Conservation (phyloP, 1,140 invertebrate species). For the Riptortus pedestris region DNA sequence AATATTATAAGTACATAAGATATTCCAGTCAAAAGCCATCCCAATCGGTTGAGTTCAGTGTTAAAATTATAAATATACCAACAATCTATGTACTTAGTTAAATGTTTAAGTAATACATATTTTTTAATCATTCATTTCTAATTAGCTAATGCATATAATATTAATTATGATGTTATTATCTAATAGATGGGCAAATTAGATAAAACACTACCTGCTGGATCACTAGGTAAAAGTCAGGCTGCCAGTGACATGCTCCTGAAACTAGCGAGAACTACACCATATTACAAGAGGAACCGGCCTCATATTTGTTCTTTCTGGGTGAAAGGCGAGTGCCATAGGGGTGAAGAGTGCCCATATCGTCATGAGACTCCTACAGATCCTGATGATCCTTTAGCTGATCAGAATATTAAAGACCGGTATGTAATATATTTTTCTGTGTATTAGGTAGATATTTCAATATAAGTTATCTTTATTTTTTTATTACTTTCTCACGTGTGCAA, state of each 20-base stretch:
- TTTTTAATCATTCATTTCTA: background rate
- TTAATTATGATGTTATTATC: background rate
- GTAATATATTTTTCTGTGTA: background rate
- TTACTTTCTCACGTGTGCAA: too few species aligned
- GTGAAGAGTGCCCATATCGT: slow-evolving; percentile 98
- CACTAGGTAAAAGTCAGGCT: slow-evolving; percentile 60
- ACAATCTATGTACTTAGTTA: too few species aligned
- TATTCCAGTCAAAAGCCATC: too few species aligned
- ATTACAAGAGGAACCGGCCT: slow-evolving; percentile 96
- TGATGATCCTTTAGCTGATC: slow-evolving; percentile 96
- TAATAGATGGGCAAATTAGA: slow-evolving; percentile 36
- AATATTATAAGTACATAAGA: too few species aligned
- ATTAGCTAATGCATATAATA: background rate
- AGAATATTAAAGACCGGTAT: slow-evolving; percentile 91
- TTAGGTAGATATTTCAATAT: too few species aligned
- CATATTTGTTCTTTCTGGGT: slow-evolving; percentile 99
- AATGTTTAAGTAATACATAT: too few species aligned
- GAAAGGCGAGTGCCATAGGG: slow-evolving; percentile 96
- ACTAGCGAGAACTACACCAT: slow-evolving; percentile 91
- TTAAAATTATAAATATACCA: too few species aligned
- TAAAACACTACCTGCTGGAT: slow-evolving; percentile 36
- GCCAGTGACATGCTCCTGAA: slow-evolving; percentile 85
- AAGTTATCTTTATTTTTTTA: too few species aligned
- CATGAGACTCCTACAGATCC: slow-evolving; percentile 99
- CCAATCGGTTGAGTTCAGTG: too few species aligned